A percentile compares a stretch with the other conserved stretches of the same genome.
Conservation (phyloP, 2,113 vertebrate genomes). For the Saguinus imperator region DNA sequence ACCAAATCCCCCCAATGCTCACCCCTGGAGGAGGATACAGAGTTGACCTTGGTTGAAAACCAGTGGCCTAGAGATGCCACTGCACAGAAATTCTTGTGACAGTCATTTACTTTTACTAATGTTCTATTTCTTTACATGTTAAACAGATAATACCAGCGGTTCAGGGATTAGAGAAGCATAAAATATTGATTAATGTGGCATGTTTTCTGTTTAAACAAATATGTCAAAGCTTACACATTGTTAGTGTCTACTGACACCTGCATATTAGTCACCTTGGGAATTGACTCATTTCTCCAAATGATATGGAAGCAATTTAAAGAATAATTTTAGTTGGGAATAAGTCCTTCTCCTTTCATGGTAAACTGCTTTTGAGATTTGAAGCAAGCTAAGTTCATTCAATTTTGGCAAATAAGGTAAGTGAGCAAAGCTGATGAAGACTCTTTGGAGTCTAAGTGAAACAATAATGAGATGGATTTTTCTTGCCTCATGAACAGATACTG, state of each 20-base stretch:
- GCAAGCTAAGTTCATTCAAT: neutral
- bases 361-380: neutral
- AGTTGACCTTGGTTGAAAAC: neutral
- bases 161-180: neutral
- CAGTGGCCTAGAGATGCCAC: neutral
- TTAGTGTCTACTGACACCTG: constrained; percentile 37
- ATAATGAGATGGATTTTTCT: constrained; percentile 39
- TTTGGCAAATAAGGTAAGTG: constrained; percentile 10
- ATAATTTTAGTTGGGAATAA: neutral
- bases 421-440: neutral
- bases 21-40: neutral
- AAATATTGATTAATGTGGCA: neutral
- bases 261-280: constrained; percentile 40
- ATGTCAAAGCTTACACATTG: constrained; percentile 15
- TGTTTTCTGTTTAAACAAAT: constrained; percentile 28
- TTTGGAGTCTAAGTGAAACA: neutral
- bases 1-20: neutral
- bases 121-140: neutral
- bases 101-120: neutral
- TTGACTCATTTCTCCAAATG: constrained; percentile 34
- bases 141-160: neutral
- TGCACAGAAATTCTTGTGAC: neutral
- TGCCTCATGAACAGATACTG: neutral
- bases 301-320: constrained; percentile 31
- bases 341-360: constrained; percentile 36